Conservation (phyloP, 37 sponge, comb jelly and placozoan genomes). For the Mnemiopsis leidyi region DNA sequence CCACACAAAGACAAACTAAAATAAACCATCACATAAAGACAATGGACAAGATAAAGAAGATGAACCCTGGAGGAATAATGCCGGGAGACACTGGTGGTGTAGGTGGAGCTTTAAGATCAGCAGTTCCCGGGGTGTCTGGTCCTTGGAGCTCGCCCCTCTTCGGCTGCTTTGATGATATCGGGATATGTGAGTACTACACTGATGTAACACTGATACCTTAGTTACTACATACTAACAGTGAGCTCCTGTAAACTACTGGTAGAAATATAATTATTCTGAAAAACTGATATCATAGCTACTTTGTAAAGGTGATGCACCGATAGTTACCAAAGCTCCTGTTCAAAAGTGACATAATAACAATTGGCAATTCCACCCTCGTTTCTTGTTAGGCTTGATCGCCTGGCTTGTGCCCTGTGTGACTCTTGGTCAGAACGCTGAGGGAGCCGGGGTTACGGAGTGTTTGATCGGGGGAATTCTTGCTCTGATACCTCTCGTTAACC, state of each 20-base stretch:
- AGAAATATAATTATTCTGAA: too few species aligned
- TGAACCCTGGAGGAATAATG: background rate
- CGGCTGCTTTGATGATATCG: conserved; percentile 34
- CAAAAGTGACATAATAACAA: too few species aligned
- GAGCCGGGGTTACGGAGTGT: background rate
- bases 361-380: too few species aligned
- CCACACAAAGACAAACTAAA: too few species aligned
- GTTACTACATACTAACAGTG: too few species aligned
- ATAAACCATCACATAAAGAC: too few species aligned
- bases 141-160: background rate
- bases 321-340: too few species aligned
- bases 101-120: background rate
- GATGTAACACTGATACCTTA: too few species aligned
- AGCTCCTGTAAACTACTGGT: too few species aligned
- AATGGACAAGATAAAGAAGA: too few species aligned
- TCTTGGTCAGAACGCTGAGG: background rate
- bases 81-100: background rate
- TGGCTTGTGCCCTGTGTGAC: conserved; percentile 3
- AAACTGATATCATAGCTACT: too few species aligned
- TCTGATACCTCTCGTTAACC: background rate
- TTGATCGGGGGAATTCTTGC: background rate
- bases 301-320: too few species aligned
- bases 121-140: background rate
- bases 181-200: background rate
- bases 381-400: background rate